These are phyloP conservation scores for Ellobium chinense DNA, from an alignment of 2,888 invertebrate genomes.

Conservation along the genomic window DNA sequence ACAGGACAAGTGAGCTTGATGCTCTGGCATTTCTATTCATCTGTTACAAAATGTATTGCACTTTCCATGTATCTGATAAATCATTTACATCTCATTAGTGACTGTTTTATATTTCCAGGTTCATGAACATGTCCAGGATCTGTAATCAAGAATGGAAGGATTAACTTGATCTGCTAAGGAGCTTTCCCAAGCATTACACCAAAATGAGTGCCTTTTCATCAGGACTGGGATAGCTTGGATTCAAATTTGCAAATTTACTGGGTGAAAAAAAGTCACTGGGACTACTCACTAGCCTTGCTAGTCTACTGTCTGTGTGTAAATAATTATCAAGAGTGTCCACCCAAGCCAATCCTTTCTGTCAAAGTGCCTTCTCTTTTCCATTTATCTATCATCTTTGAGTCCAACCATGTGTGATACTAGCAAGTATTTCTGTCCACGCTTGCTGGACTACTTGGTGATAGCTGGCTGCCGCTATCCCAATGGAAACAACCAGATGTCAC, in stretches of 20 bases:
- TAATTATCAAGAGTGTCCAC: neutral
- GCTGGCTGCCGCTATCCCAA: slow-evolving; percentile 90
- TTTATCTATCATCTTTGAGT: neutral
- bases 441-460: slow-evolving; percentile 95
- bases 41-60: no score
- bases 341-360: no score
- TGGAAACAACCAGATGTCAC: slow-evolving; percentile 79
- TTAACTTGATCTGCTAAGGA: neutral
- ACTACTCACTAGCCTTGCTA: no score
- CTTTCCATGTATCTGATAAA: no score
- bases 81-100: no score
- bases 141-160: neutral
- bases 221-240: slow-evolving; percentile 1
- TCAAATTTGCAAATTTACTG: neutral
- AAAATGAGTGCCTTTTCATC: slow-evolving; percentile 48
- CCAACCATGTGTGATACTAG: slow-evolving; percentile 39
- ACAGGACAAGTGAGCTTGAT: no score
- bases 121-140: neutral
- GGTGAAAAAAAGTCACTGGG: no score
- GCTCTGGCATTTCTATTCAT: no score
- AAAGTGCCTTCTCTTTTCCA: slow-evolving; percentile 29
- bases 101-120: neutral
- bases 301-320: no score
- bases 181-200: neutral
- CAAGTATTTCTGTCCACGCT: slow-evolving; percentile 82